These are phyloP conservation scores for Atta colombica DNA, from an alignment of 1,140 invertebrate species.

Conservation along the genomic window DNA sequence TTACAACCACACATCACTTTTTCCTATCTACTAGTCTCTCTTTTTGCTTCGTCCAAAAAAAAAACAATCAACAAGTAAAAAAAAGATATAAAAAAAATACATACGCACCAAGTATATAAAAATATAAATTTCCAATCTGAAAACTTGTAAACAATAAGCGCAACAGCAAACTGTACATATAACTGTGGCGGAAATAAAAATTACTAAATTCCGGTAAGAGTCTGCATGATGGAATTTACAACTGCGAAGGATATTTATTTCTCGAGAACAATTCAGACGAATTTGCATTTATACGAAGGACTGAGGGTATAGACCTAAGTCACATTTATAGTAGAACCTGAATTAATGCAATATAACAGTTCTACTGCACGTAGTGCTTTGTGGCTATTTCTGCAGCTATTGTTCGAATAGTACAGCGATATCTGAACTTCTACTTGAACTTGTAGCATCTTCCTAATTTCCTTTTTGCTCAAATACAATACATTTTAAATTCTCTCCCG, in stretches of 20 bases:
- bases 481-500: slow-evolving; percentile 9
- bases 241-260: slow-evolving; percentile 53
- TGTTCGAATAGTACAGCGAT: slow-evolving; percentile 7
- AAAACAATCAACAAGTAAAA: background rate
- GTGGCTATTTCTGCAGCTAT: slow-evolving; percentile 29
- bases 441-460: background rate
- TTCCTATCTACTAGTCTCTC: too few species aligned
- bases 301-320: slow-evolving; percentile 11
- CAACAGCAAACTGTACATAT: background rate
- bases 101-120: background rate
- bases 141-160: background rate
- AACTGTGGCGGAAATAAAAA: slow-evolving; percentile 24
- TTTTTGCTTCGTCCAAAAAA: background rate
- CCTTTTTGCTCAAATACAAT: background rate
- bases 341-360: slow-evolving; percentile 52
- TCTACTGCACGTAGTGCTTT: slow-evolving; percentile 23
- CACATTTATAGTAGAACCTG: slow-evolving; percentile 40
- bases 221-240: slow-evolving; percentile 22
- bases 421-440: slow-evolving; percentile 8
- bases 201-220: background rate
- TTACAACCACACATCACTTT: background rate
- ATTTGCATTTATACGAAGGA: slow-evolving; percentile 53
- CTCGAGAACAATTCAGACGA: slow-evolving; percentile 33
- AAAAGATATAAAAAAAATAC: slow-evolving; percentile 1
- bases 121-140: slow-evolving; percentile 23